Evolutionary conservation across 2,888 invertebrate species (phyloP).

Genomic region (Incurvaria masculella): DNA sequence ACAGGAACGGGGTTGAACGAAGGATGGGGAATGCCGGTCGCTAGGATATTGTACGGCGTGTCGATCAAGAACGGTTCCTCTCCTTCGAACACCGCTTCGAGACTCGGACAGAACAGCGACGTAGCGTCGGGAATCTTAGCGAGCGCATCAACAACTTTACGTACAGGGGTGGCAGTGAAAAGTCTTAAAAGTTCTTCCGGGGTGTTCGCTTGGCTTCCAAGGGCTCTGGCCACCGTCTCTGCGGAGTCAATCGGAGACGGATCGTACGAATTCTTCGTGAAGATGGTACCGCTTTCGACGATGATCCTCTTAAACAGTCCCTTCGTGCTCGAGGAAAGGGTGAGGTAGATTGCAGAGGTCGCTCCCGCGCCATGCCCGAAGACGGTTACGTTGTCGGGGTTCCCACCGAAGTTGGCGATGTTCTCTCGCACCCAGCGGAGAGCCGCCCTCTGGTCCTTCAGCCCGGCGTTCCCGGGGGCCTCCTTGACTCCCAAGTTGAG

Average conservation of each 20-base stretch:
- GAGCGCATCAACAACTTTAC: slow-evolving; percentile 37
- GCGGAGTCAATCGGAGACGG: slow-evolving; percentile 32
- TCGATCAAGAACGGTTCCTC: slow-evolving; percentile 42
- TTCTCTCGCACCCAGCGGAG: slow-evolving; percentile 43
- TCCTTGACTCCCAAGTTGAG: slow-evolving; percentile 37
- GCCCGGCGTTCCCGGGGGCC: slow-evolving; percentile 47
- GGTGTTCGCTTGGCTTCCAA: slow-evolving; percentile 31
- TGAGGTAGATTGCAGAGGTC: slow-evolving; percentile 37
- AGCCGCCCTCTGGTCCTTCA: slow-evolving; percentile 46
- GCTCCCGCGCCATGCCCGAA: slow-evolving; percentile 49
- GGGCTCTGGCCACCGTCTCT: slow-evolving; percentile 36
- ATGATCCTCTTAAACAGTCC: slow-evolving; percentile 42
- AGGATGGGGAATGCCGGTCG: slow-evolving; percentile 22
- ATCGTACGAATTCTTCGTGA: slow-evolving; percentile 38
- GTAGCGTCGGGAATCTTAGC: slow-evolving; percentile 42
- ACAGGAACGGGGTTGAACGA: slow-evolving; percentile 41
- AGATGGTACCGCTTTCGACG: slow-evolving; percentile 38
- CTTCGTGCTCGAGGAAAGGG: slow-evolving; percentile 36
- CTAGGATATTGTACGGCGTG: slow-evolving; percentile 42
- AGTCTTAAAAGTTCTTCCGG: slow-evolving; percentile 29
- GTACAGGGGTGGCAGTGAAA: slow-evolving; percentile 29
- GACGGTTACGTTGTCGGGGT: slow-evolving; percentile 42
- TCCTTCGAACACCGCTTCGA: slow-evolving; percentile 32
- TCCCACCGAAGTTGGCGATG: slow-evolving; percentile 36
- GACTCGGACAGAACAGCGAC: slow-evolving; percentile 40